Percentiles rank a stretch among this genome's conserved stretches.
Conservation (phyloP, 2,113 vertebrate species). For the Rhinolophus ferrumequinum region DNA sequence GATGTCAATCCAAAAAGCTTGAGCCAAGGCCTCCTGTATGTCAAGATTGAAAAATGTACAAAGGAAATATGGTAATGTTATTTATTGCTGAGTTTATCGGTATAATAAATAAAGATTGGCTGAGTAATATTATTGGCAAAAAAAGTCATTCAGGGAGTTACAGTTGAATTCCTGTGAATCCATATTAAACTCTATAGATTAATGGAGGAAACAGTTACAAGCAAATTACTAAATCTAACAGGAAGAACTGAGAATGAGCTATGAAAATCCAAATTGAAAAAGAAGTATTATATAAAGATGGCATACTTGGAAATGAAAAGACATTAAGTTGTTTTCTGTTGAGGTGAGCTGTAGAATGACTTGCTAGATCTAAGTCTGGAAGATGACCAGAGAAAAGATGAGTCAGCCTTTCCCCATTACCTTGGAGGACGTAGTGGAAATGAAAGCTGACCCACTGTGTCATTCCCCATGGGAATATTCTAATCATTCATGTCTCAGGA, state of each 20-base stretch:
- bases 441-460: not conserved
- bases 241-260: slow-evolving; percentile 2
- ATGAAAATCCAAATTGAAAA: not conserved
- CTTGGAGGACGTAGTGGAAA: not conserved
- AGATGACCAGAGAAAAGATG: not conserved
- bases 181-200: not conserved
- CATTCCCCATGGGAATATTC: not conserved
- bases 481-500: not conserved
- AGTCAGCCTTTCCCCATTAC: not conserved
- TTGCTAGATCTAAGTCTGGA: slow-evolving; percentile 20
- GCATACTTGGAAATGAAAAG: not conserved
- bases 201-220: not conserved
- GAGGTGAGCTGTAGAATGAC: not conserved
- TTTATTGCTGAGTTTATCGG: slow-evolving; percentile 3
- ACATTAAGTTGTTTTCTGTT: not conserved
- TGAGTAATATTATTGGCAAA: not conserved
- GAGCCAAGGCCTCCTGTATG: slow-evolving; percentile 94
- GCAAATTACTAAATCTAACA: not conserved
- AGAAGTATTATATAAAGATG: not conserved
- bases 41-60: slow-evolving; percentile 25
- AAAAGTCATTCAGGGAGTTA: slow-evolving; percentile 11
- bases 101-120: slow-evolving; percentile 12
- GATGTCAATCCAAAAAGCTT: slow-evolving; percentile 89
- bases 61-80: slow-evolving; percentile 25
- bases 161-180: not conserved